Evolutionary conservation across 2,113 vertebrate species (phyloP).

Genomic region (Eupsittula cactorum): DNA sequence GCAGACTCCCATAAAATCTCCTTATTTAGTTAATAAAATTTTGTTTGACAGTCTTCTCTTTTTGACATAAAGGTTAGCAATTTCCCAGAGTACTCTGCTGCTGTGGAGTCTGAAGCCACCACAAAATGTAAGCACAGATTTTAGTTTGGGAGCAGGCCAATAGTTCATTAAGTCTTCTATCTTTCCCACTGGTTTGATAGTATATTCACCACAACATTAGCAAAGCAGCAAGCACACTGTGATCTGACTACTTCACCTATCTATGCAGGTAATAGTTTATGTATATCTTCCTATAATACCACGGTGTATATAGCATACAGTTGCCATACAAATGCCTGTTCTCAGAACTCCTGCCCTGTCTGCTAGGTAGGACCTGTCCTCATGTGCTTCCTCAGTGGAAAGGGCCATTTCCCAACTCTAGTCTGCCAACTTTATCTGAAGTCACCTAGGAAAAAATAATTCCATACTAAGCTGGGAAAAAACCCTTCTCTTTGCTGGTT

Average conservation of each 20-base stretch:
- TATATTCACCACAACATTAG: background rate
- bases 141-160: background rate
- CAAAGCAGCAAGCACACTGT: background rate
- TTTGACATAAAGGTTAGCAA: background rate
- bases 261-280: background rate
- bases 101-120: background rate
- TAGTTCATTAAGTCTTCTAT: background rate
- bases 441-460: background rate
- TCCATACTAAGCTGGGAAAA: background rate
- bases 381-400: background rate
- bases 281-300: background rate
- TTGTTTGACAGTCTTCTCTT: background rate
- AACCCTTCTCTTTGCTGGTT: background rate
- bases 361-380: background rate
- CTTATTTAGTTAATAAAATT: background rate
- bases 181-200: background rate
- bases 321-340: accelerated
- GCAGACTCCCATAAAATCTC: background rate
- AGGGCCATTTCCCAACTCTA: accelerated
- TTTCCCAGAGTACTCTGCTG: background rate
- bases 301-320: background rate
- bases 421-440: background rate
- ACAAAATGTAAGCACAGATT: background rate
- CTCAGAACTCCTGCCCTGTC: background rate
- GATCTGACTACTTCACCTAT: background rate